Conservation (phyloP, 2,113 vertebrate genomes). For the Theristicus caerulescens region DNA sequence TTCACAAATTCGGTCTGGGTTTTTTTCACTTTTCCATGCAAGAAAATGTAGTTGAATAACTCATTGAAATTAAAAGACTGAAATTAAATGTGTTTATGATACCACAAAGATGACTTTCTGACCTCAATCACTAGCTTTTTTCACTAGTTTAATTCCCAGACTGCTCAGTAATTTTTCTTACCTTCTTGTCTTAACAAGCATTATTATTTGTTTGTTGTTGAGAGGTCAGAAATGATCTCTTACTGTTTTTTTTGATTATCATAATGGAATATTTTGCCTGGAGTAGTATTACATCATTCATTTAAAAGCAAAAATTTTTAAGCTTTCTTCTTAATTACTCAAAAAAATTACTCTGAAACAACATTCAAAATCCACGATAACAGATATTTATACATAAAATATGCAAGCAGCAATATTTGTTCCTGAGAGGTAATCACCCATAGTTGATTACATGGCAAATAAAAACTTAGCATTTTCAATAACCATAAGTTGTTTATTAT, state of each 20-base stretch:
- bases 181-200: background rate
- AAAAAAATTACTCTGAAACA: background rate
- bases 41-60: background rate
- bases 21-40: background rate
- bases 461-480: background rate
- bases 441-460: background rate
- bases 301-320: background rate
- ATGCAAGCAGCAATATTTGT: background rate
- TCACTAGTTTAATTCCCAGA: background rate
- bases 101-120: background rate
- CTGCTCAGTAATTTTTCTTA: background rate
- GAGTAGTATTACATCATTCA: background rate
- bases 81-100: background rate
- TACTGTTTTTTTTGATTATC: background rate
- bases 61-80: background rate
- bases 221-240: background rate
- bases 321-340: background rate
- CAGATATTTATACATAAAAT: background rate
- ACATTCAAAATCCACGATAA: background rate
- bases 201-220: background rate
- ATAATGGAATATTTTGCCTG: background rate
- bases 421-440: background rate
- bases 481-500: background rate
- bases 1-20: background rate
- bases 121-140: background rate